Base-by-base conservation (phyloP, 2,797 vertebrate species). In the Smutsia temminckii region DNA sequence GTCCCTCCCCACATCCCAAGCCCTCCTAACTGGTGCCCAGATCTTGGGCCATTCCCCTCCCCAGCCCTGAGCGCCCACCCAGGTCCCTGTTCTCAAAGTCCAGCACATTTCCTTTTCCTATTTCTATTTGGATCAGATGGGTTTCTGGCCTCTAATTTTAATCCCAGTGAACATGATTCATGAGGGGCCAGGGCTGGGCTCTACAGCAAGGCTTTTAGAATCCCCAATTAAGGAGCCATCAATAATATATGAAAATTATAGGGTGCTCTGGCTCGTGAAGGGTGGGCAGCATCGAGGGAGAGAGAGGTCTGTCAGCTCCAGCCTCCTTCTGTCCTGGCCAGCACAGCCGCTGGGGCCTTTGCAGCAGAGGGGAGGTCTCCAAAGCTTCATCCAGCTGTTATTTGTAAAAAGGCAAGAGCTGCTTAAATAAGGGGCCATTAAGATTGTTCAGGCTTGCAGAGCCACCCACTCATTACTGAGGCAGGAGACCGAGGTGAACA, bases 131-230 rank as follows among this genome's bases (percentile, higher is more conserved):
- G 85, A 74, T n/a, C 25, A 27, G 69, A 32, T 37, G 20, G 46
- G 29, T 88, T 63, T 72, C 78, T 90, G 93, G 86, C 84, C 89
- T 97, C 72, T 86, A 17, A 57, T 92, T 95, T 95, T 93, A 95
- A 88, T 93, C 78, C 79, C 0, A 0, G 71, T 83, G 92, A 93
- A 93, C 6, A 12, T 57, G 72, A 96, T 57, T 94, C 93, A 92
- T 8, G 63, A 95, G 27, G 59, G 51, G 49, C 55, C 84, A 10
- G 69, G 61, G 55, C 71, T 95, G 91, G 92, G 55, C 90, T 92
- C 71, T 57, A 55, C 64, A 57, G 75, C 21, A 3, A 71, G 89
- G 72, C 78, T 80, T 97, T 96, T 79, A 86, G 85, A 87, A 55
- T 77, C 51, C 16, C 84, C 78, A 59, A 3, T 81, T 87, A 91